phyloP scores from a whole-genome alignment of 2,888 invertebrate species.

The Zhuqinia jingwanae region DNA sequence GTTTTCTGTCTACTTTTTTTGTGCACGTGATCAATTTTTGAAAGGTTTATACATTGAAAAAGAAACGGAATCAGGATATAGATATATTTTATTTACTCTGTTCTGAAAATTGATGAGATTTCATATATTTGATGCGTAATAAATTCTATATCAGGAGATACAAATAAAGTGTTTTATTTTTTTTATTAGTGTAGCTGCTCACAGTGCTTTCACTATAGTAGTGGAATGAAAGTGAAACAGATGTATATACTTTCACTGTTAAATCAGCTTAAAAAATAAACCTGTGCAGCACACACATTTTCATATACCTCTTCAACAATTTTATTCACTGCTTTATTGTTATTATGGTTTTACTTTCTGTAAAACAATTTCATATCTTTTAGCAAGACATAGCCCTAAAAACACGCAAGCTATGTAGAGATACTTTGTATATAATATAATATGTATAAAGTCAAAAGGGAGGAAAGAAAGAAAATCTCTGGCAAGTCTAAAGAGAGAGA shows the following conservation, averaged over 20 bases:
- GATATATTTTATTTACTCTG: too few relatives aligned
- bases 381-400: slow-evolving; percentile 12
- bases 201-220: too few relatives aligned
- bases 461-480: slow-evolving; percentile 37
- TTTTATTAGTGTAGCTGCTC: neutral
- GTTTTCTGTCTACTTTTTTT: too few relatives aligned
- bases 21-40: too few relatives aligned
- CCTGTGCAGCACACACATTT: neutral
- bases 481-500: slow-evolving; percentile 1
- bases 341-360: neutral
- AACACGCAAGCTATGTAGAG: neutral
- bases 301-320: neutral
- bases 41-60: too few relatives aligned
- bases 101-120: neutral
- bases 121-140: neutral
- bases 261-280: too few relatives aligned
- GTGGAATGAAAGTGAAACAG: neutral
- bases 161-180: neutral
- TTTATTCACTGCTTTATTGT: neutral
- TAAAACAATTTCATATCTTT: slow-evolving; percentile 18
- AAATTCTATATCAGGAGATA: neutral
- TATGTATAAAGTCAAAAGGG: neutral
- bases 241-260: neutral
- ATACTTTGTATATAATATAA: too few relatives aligned
- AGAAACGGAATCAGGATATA: too few relatives aligned